A percentile compares a stretch with the other conserved stretches of the same genome.
phyloP scores from a whole-genome alignment of 2,888 invertebrate species.

The Lordiphosa andalusiaca region DNA sequence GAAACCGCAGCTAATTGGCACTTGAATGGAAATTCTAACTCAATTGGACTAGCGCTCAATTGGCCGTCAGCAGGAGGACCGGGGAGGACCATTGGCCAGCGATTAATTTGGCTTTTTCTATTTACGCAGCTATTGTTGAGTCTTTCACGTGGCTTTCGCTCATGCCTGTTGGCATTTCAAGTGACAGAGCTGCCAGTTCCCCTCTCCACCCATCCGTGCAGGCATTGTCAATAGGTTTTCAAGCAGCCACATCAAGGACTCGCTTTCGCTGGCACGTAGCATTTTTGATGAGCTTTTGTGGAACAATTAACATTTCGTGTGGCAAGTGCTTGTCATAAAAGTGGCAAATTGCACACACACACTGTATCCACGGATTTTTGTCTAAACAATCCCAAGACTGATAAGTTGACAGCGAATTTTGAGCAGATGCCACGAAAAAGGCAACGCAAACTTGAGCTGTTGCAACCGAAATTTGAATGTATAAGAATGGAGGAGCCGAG shows the following conservation, averaged over 20 bases:
- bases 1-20: conserved; percentile 62
- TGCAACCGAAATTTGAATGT: conserved; percentile 31
- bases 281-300: conserved; percentile 8
- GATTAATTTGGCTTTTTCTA: conserved; percentile 42
- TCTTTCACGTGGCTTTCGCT: conserved; percentile 22
- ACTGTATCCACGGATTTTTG: neutral
- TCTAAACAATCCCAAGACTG: neutral
- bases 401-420: conserved; percentile 1
- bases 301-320: conserved; percentile 4
- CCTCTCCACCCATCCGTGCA: neutral
- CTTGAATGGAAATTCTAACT: conserved; percentile 59
- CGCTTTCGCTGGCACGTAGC: conserved; percentile 3
- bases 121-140: conserved; percentile 42
- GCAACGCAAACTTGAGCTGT: conserved; percentile 21
- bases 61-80: conserved; percentile 7
- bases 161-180: neutral
- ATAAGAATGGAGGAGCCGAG: conserved; percentile 1
- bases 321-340: conserved; percentile 1
- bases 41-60: conserved; percentile 37
- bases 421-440: neutral
- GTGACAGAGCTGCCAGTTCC: conserved; percentile 1
- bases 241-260: neutral
- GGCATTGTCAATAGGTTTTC: neutral
- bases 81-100: neutral
- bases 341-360: neutral